Conservation (phyloP, 2,888 invertebrate genomes). For the Morpho deidamia region DNA sequence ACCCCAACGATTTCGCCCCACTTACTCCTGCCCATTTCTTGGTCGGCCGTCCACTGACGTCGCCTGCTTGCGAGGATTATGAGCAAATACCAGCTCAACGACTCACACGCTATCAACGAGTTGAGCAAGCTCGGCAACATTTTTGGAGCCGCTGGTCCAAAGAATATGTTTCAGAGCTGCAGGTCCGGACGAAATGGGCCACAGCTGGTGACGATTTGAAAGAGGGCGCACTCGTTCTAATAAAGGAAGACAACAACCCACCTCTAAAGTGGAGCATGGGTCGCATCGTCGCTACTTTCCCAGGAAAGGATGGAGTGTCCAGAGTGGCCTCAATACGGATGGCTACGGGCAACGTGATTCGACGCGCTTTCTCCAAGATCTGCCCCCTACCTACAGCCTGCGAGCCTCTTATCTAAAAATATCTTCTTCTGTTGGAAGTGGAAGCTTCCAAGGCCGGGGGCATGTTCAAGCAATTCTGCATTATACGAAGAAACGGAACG, state of each 20-base stretch:
- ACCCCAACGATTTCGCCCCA: neutral
- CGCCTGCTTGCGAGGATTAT: neutral
- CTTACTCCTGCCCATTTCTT: conserved; percentile 1
- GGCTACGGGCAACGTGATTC: conserved; percentile 4
- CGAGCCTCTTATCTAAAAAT: too few species aligned
- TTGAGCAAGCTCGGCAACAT: conserved; percentile 16
- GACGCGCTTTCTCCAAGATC: conserved; percentile 9
- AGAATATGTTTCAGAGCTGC: conserved; percentile 21
- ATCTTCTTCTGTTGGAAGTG: too few species aligned
- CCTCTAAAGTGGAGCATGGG: conserved; percentile 10
- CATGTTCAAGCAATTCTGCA: too few species aligned
- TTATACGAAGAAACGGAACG: too few species aligned
- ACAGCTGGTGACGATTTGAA: neutral
- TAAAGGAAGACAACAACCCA: neutral
- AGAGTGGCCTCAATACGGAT: conserved; percentile 19
- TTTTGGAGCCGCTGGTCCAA: conserved; percentile 24
- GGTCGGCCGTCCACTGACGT: too few species aligned
- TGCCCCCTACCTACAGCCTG: neutral
- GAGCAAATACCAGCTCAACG: neutral
- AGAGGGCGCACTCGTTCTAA: neutral
- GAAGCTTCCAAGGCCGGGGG: too few species aligned
- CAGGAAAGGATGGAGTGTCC: conserved; percentile 20
- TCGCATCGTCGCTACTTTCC: conserved; percentile 8
- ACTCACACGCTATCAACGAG: conserved; percentile 9
- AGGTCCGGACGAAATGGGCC: conserved; percentile 16